phyloP scores from a whole-genome alignment of 2,888 invertebrate genomes.

The Lasioglossum oenotherae region DNA sequence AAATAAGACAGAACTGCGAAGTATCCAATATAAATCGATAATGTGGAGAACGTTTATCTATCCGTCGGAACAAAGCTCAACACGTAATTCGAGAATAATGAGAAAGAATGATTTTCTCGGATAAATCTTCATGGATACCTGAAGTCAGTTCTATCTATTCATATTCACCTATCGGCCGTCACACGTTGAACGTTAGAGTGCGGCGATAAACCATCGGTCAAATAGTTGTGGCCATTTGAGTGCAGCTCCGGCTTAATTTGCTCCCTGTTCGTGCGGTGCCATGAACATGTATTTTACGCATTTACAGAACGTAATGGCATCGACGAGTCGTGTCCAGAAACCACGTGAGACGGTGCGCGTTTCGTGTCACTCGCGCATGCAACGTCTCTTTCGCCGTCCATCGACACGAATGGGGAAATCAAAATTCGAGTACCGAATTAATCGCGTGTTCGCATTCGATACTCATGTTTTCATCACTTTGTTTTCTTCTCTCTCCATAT shows the following conservation, averaged over 20 bases:
- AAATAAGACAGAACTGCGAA: constrained; percentile 38
- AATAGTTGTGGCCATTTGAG: constrained; percentile 64
- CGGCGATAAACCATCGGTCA: constrained; percentile 60
- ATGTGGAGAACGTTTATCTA: not conserved
- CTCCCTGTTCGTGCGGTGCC: constrained; percentile 56
- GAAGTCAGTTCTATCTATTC: constrained; percentile 31
- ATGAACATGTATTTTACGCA: constrained; percentile 61
- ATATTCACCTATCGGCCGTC: constrained; percentile 58
- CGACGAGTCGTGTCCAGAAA: constrained; percentile 50
- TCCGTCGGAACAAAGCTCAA: not conserved
- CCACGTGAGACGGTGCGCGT: constrained; percentile 32
- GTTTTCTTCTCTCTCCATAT: not conserved
- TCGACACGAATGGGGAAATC: constrained; percentile 5
- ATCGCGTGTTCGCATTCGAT: constrained; percentile 7
- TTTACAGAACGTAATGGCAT: constrained; percentile 56
- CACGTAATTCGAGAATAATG: not conserved
- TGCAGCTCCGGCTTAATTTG: constrained; percentile 64
- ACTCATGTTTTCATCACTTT: not conserved
- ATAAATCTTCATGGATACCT: not conserved
- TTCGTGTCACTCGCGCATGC: constrained; percentile 34
- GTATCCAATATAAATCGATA: constrained; percentile 14
- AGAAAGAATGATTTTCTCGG: not conserved
- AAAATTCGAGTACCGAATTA: constrained; percentile 2
- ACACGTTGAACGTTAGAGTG: constrained; percentile 57
- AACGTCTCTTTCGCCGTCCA: constrained; percentile 5